Evolutionary conservation across 1,140 invertebrate genomes (phyloP).

Genomic region (Caenorhabditis inopinata): DNA sequence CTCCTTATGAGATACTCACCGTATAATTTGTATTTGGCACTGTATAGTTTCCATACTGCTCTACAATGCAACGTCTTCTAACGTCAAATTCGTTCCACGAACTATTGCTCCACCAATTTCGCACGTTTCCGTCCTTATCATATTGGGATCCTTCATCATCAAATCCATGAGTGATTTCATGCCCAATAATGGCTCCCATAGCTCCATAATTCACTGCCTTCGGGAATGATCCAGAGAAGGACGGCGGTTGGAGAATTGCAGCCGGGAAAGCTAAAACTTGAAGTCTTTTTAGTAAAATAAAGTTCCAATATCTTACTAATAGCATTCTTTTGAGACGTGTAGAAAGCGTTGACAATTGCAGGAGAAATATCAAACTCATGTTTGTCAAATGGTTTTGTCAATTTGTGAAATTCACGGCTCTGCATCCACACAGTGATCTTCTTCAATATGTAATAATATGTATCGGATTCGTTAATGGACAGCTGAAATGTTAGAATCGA

Average conservation of each 20-base stretch:
- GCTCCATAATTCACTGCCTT: conserved; percentile 68
- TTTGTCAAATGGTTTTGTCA: conserved; percentile 67
- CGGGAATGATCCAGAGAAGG: conserved; percentile 70
- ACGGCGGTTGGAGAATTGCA: conserved; percentile 74
- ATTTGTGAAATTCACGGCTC: conserved; percentile 68
- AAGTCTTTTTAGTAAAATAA: not conserved
- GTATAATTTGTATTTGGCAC: conserved; percentile 74
- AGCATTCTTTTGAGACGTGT: conserved; percentile 72
- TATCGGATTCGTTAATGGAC: conserved; percentile 64
- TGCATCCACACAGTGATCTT: conserved; percentile 68
- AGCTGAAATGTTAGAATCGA: too few species aligned
- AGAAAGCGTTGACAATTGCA: conserved; percentile 72
- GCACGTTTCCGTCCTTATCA: conserved; percentile 82
- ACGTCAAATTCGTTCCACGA: conserved; percentile 68
- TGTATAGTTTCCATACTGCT: conserved; percentile 82
- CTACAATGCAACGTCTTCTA: conserved; percentile 80
- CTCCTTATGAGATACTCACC: conserved; percentile 67
- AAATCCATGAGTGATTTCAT: conserved; percentile 71
- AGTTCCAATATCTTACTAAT: too few species aligned
- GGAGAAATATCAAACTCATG: conserved; percentile 71
- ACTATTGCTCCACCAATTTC: conserved; percentile 78
- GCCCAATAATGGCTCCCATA: conserved; percentile 70
- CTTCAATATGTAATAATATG: conserved; percentile 69
- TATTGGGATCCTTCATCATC: conserved; percentile 76
- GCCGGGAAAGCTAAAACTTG: conserved; percentile 71